Base-by-base conservation (phyloP, 2,797 vertebrate species). In the Gambelia wislizenii region DNA sequence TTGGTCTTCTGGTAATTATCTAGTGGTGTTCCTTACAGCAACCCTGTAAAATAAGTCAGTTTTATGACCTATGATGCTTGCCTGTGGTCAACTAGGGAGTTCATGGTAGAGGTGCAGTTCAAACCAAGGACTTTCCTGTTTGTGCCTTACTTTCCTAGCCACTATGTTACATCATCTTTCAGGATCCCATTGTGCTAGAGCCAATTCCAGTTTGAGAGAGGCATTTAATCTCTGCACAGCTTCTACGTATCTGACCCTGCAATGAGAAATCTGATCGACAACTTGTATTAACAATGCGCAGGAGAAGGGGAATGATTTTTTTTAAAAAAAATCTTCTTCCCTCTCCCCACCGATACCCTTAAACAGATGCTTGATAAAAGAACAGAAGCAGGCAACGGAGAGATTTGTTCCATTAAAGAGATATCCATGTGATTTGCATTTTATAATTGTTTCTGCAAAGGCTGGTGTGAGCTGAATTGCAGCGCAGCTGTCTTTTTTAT, bases 361-460 rank as follows among this genome's bases (percentile, higher is more conserved):
- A 91, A 93, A 85, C 75, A 85, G 74, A 83, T 89, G 84, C 49
- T 93, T 91, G 87, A 95, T 92, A 91, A 85, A 92, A 91, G 92
- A 94, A 86, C 56, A 93, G 74, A 92, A 84, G 54, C 16, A 91
- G 54, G 52, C 84, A 87, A 92, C 85, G 85, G 79, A 72, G 85
- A 88, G 83, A 93, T 88, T 91, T 90, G 52, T 54, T 93, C n/a
- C 94, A 52, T 95, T 95, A 92, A 95, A 80, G 88, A 91, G 84
- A 56, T 91, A 90, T 84, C 83, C 59, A 0, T 82, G 83, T 6
- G 78, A 87, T 95, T 94, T 96, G 90, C 91, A 92, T 95, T 95
- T 95, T 92, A 85, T 95, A 94, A 94, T 93, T 96, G 84, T 91
- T 94, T 91, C 82, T 87, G 78, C 75, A 93, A 91, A 92, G 84